phyloP scores from a whole-genome alignment of 1,140 invertebrate genomes.

The Drosophila bocqueti region DNA sequence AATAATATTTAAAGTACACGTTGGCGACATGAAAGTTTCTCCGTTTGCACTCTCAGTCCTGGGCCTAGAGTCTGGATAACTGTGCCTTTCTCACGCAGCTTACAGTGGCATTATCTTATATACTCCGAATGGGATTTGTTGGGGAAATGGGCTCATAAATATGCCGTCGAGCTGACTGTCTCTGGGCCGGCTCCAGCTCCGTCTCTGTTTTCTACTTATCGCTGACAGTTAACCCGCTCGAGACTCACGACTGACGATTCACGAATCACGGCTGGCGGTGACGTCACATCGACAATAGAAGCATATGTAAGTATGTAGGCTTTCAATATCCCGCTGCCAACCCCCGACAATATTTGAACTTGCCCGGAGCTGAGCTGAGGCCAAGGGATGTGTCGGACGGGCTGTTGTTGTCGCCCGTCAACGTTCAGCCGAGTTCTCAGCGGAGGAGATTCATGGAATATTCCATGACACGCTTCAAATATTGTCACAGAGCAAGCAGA shows the following conservation, averaged over 20 bases:
- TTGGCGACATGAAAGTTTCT: constrained; percentile 26
- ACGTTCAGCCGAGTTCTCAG: constrained; percentile 31
- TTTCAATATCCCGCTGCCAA: constrained; percentile 22
- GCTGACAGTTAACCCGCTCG: constrained; percentile 52
- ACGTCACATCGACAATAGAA: constrained; percentile 66
- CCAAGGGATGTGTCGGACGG: constrained; percentile 48
- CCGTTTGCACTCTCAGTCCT: constrained; percentile 27
- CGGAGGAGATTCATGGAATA: constrained; percentile 61
- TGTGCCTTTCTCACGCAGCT: constrained; percentile 78
- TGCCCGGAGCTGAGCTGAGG: constrained; percentile 38
- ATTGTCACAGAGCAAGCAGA: constrained; percentile 70
- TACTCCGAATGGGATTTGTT: constrained; percentile 58
- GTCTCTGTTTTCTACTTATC: constrained; percentile 34
- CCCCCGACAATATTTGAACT: constrained; percentile 73
- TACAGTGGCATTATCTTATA: constrained; percentile 49
- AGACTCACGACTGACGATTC: constrained; percentile 17
- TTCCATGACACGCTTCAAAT: constrained; percentile 81
- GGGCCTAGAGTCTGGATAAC: constrained; percentile 35
- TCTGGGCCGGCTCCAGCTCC: constrained; percentile 3
- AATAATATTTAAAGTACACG: constrained; percentile 38
- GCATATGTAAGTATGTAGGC: constrained; percentile 28
- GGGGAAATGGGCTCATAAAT: constrained; percentile 71
- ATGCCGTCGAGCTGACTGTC: constrained; percentile 60
- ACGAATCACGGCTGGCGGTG: constrained; percentile 33
- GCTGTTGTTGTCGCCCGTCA: constrained; percentile 47